Evolutionary conservation across 2,888 invertebrate genomes (phyloP), one percentile per base, ranked within the genome.

Genomic region (Lithophane socia): DNA sequence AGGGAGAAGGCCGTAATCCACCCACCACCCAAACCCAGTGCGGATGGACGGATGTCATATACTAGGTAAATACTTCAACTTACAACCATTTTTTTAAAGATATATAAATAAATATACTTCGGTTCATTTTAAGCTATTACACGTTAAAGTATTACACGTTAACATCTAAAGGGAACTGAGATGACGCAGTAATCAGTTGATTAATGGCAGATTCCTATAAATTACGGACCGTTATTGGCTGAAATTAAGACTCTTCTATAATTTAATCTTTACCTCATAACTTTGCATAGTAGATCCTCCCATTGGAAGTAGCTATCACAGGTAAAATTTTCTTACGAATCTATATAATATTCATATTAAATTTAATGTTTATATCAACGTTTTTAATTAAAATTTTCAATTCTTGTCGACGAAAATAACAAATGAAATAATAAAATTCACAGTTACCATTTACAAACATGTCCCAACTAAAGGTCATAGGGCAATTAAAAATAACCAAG

Each of bases 151-250:
- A n/a, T n/a, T n/a, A n/a, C 49, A 24, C 8, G 60, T 73, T 64
- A 60, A 72, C 47, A 60, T 79, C 16, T 68, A 71, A 75, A 24
- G 60, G 54, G 2, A 68, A 66, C 49, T 13, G n/a, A 52, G 24
- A 66, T 70, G 61, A 82, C 0, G 52, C 18, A 29, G 21, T 18
- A 68, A 73, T 52, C 42, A 24, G n/a, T 49, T 65, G 44, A 69
- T 79, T 52, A 69, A 63, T 49, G 49, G 16, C 49, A 16, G 16
- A 49, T 16, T 49, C 49, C 49, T 49, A 16, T 16, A 18, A 16
- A 49, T 49, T 49, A 49, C 16, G 16, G 5, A 16, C 5, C 49
- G 16, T 16, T 16, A 49, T 16, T 49, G 49, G 29, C 29, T 29
- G 1, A 29, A 29, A 29, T 29, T 29, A n/a, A n/a, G n/a, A n/a